A percentile compares a stretch with the other conserved stretches of the same genome.
Evolutionary conservation across 1,140 invertebrate genomes (phyloP).

Genomic region (Drosophila sturtevanti): DNA sequence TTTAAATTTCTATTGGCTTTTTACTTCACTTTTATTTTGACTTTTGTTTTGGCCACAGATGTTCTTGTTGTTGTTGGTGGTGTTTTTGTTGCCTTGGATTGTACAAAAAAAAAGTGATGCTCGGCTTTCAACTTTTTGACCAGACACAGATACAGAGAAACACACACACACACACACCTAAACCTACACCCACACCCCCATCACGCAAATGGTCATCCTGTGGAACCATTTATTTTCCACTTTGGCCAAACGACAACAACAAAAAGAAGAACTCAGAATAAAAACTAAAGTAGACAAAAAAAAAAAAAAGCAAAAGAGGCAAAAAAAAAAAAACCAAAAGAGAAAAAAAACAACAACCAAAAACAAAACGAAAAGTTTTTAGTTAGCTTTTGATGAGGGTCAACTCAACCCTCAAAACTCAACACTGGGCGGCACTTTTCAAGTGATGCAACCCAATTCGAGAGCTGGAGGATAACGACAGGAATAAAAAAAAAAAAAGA

Average conservation of each 20-base stretch:
- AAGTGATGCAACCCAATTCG: conserved; percentile 44
- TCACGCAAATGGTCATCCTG: conserved; percentile 80
- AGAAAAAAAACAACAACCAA: conserved; percentile 48
- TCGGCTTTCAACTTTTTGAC: conserved; percentile 76
- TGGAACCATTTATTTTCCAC: conserved; percentile 81
- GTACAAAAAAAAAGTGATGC: conserved; percentile 63
- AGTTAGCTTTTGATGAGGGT: conserved; percentile 81
- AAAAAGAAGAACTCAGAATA: conserved; percentile 28
- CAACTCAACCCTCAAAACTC: conserved; percentile 63
- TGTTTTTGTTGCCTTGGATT: conserved; percentile 50
- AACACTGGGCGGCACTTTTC: conserved; percentile 71
- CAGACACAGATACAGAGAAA: conserved; percentile 43
- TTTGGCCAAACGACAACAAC: conserved; percentile 72
- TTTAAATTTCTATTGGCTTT: conserved; percentile 80
- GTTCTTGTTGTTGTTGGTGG: conserved; percentile 43
- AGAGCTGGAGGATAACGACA: not conserved
- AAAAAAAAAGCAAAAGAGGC: conserved; percentile 28
- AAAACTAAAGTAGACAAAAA: conserved; percentile 49
- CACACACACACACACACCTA: conserved; percentile 23
- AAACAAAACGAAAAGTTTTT: conserved; percentile 75
- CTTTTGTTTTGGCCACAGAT: conserved; percentile 75
- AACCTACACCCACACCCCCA: conserved; percentile 20
- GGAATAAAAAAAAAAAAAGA: conserved; percentile 12
- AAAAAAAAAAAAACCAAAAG: conserved; percentile 45
- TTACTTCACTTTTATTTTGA: conserved; percentile 67